Evolutionary conservation across 2,797 vertebrate species (phyloP), one percentile per base, ranked within the genome.

Genomic region (Neosilurus hyrtlii): DNA sequence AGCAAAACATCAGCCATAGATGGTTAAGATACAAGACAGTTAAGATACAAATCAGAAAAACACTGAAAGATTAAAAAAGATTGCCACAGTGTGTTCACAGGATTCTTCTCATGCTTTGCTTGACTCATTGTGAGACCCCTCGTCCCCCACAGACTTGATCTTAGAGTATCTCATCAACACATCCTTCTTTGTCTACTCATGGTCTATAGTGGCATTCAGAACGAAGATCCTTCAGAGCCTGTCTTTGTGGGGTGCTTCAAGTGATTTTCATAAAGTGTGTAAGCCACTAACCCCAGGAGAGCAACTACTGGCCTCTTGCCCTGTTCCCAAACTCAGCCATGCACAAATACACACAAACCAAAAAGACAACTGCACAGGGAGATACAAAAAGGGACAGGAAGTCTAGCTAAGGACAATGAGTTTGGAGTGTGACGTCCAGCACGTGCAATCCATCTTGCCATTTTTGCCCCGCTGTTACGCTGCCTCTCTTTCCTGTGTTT

Each of bases 241-340:
- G 57, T 79, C 79, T 83, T 80, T 73, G 73, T 82, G 85, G 65
- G 76, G 74, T 56, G 68, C 70, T 86, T 86, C 66, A 74, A 68
- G 86, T 82, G 52, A 83, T 75, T 37, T 73, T 73, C 73, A 85
- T 81, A 84, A 78, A 70, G 71, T 71, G 84, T 78, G 76, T 63
- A 49, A 70, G 65, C 49, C 20, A 75, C 65, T 72, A 75, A 82
- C 22, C 86, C 82, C 86, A 77, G 85, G 87, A 88, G 86, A 84
- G 49, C 26, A 26, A 9, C 35, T 59, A 54, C 83, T 88, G 87
- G 85, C 84, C 72, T 57, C 51, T 26, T n/a, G 83, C 85, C 88
- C 80, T 79, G 79, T 89, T 89, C 88, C 87, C 89, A 90, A 86
- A 86, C 82, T 66, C 83, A 73, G 66, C 59, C 52, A 24, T 43